Conservation (phyloP, 1,140 invertebrate species). For the Megathymus violae region DNA sequence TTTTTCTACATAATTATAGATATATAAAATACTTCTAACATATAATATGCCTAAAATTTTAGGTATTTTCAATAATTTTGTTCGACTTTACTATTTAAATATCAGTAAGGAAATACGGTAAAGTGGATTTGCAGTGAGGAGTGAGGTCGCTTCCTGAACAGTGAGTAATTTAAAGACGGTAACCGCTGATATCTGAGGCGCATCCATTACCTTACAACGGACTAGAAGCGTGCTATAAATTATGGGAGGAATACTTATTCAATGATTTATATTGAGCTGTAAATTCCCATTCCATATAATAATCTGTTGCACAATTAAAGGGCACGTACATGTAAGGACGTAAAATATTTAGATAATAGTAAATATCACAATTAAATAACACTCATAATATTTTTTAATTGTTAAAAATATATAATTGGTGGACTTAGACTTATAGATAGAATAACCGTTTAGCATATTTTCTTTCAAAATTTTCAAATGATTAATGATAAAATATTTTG, state of each 20-base stretch:
- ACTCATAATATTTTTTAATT: too few relatives aligned
- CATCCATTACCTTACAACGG: slow-evolving; percentile 75
- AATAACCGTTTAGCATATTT: too few relatives aligned
- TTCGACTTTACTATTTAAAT: slow-evolving; percentile 58
- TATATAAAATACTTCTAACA: too few relatives aligned
- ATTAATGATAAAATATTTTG: too few relatives aligned
- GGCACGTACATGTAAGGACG: too few relatives aligned
- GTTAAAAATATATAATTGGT: too few relatives aligned
- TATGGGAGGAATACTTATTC: slow-evolving; percentile 69
- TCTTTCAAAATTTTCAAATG: too few relatives aligned
- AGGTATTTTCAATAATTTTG: slow-evolving; percentile 44
- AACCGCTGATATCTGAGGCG: slow-evolving; percentile 71
- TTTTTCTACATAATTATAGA: too few relatives aligned
- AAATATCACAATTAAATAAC: too few relatives aligned
- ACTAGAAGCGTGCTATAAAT: slow-evolving; percentile 70
- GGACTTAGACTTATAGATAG: too few relatives aligned
- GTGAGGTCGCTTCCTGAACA: slow-evolving; percentile 65
- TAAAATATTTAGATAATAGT: too few relatives aligned
- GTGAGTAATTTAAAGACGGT: slow-evolving; percentile 78
- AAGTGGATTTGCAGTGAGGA: slow-evolving; percentile 60
- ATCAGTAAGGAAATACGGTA: slow-evolving; percentile 52
- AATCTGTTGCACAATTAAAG: slow-evolving; percentile 12
- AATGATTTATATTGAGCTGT: slow-evolving; percentile 69
- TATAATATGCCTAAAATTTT: too few relatives aligned
- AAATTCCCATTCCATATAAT: slow-evolving; percentile 53